Percentiles rank a stretch among this genome's conserved stretches.
Evolutionary conservation across 2,888 invertebrate species (phyloP).

Genomic region (Slavum lentiscoides): DNA sequence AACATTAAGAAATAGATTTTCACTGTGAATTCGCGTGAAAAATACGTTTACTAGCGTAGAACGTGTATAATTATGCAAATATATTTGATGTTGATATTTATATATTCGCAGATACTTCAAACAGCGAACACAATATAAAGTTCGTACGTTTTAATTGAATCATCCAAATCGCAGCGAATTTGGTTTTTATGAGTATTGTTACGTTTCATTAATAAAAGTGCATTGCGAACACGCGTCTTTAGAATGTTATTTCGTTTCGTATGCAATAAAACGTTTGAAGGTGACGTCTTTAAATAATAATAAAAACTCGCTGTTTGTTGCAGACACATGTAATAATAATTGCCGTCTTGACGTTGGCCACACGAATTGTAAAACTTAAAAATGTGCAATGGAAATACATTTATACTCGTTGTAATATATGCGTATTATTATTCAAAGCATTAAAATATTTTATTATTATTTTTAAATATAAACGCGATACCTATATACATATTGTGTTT

Average conservation of each 20-base stretch:
- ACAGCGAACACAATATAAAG: too few species aligned
- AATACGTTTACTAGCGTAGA: too few species aligned
- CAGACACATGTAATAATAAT: not conserved
- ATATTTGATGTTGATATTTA: too few species aligned
- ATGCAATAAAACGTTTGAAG: not conserved
- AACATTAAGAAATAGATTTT: too few species aligned
- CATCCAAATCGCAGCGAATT: too few species aligned
- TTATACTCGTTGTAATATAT: too few species aligned
- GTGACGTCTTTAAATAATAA: not conserved
- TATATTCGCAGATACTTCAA: too few species aligned
- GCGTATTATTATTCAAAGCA: not conserved
- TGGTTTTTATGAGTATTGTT: too few species aligned
- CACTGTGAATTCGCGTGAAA: too few species aligned
- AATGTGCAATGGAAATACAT: not conserved
- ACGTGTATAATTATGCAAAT: too few species aligned
- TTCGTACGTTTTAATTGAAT: too few species aligned
- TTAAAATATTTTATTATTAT: not conserved
- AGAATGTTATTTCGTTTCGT: not conserved
- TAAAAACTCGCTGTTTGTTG: not conserved
- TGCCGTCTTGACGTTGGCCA: not conserved
- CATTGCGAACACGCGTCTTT: not conserved
- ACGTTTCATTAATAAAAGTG: too few species aligned
- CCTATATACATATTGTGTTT: not conserved
- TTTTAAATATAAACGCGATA: slow-evolving; percentile 11
- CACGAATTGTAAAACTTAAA: not conserved